Base-by-base conservation (phyloP, 2,797 vertebrate genomes). In the Microctenopoma lineatum region DNA sequence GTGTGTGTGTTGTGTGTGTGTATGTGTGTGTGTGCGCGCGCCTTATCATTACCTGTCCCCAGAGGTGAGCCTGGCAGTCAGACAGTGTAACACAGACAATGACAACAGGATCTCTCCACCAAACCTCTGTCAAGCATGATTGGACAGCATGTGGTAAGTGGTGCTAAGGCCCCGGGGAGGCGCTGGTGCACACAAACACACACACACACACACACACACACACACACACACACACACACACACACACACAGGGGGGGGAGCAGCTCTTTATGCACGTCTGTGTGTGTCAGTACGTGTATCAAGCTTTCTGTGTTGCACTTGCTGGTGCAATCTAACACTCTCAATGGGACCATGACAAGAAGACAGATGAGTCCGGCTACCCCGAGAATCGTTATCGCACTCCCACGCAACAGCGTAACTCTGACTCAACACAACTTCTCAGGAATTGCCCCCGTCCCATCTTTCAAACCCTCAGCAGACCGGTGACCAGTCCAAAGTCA, bases 111-210 rank as follows among this genome's bases (percentile, higher is more conserved):
- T 81, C 77, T 80, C 80, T 83, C 80, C 80, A 75, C 68, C 76
- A 71, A 87, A 84, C 76, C 73, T 75, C 85, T 87, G 86, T 90
- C 86, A 90, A 85, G 85, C 89, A 74, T 85, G 84, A 90, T 81
- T 77, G 88, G 82, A 86, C 86, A 87, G 84, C 80, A 70, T 83
- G 84, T 80, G 82, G 69, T 84, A 86, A 90, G 86, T 89, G 78
- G 75, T 76, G 79, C 81, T 10, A 45, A 53, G 58, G 64, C 85
- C 75, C 70, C 42, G 11, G 77, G 74, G 82, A 72, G 0, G 12
- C 39, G 10, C 38, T 13, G 18, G 54, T 6, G 59, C 27, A 39
- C 7, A 59, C 45, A 59, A 70, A 66, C 62, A 70, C 18, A 21
- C 18, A 58, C 47, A 66, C 62, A 70, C 18, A 21, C 18, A 58